Conservation (phyloP, 1,140 invertebrate genomes). For the Teleopsis dalmanni region DNA sequence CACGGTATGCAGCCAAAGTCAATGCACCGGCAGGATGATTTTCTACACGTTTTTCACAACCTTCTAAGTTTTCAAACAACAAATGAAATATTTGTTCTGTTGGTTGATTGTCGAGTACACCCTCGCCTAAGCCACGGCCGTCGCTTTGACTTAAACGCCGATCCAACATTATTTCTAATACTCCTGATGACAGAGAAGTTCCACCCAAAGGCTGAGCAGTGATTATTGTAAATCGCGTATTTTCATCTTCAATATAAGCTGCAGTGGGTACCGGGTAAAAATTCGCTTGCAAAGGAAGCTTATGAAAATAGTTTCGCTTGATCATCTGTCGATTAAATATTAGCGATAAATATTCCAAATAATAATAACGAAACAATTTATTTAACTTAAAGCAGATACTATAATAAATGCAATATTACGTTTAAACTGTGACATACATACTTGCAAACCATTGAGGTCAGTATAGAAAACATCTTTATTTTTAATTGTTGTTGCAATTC, state of each 20-base stretch:
- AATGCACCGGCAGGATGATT: slow-evolving; percentile 54
- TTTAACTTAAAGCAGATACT: no score
- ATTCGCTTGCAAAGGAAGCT: slow-evolving; percentile 91
- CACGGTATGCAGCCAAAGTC: slow-evolving; percentile 51
- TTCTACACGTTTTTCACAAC: slow-evolving; percentile 30
- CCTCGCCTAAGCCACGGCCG: slow-evolving; percentile 87
- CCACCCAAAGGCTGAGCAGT: slow-evolving; percentile 83
- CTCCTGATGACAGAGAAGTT: slow-evolving; percentile 68
- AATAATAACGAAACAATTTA: neutral
- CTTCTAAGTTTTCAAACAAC: slow-evolving; percentile 56
- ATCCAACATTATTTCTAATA: slow-evolving; percentile 86
- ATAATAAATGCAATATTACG: no score
- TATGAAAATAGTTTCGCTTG: slow-evolving; percentile 70
- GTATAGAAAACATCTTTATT: slow-evolving; percentile 70
- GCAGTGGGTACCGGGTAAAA: slow-evolving; percentile 87
- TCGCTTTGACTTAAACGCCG: slow-evolving; percentile 87
- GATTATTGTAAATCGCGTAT: slow-evolving; percentile 65
- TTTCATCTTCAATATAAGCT: slow-evolving; percentile 80
- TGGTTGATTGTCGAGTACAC: slow-evolving; percentile 77
- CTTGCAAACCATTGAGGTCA: slow-evolving; percentile 75
- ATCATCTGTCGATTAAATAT: slow-evolving; percentile 59
- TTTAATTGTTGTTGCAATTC: slow-evolving; percentile 64
- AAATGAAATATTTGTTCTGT: slow-evolving; percentile 70
- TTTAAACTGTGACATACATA: slow-evolving; percentile 42
- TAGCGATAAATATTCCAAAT: slow-evolving; percentile 21